phyloP scores from a whole-genome alignment of 2,797 vertebrate genomes.

The Petrocephalus sullivani region DNA sequence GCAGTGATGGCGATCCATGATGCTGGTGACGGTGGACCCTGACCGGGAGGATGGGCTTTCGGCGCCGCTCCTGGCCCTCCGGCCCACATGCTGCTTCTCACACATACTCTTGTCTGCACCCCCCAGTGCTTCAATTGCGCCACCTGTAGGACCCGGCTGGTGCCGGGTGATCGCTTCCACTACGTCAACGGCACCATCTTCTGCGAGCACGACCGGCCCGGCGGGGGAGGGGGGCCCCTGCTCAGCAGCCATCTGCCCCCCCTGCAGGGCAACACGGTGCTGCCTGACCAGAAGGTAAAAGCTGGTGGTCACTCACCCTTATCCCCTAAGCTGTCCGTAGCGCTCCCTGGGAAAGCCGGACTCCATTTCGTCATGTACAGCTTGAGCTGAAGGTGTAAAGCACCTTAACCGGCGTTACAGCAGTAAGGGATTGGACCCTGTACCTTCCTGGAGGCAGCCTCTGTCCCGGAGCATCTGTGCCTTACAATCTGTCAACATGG shows the following conservation, averaged over 20 bases:
- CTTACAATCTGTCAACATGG: not conserved
- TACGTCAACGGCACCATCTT: conserved; percentile 74
- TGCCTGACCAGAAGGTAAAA: conserved; percentile 72
- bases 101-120: not conserved
- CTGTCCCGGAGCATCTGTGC: not conserved
- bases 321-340: not conserved
- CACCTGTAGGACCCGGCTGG: conserved; percentile 72
- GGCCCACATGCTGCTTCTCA: not conserved
- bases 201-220: conserved; percentile 73
- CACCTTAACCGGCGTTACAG: not conserved
- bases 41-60: not conserved
- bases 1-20: no score
- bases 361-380: not conserved
- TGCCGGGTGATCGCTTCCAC: conserved; percentile 74
- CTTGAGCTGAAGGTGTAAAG: not conserved
- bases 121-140: conserved; percentile 74
- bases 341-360: not conserved
- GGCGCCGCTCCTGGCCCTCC: not conserved
- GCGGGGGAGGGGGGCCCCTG: conserved; percentile 40
- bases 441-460: not conserved
- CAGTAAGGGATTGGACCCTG: not conserved
- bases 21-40: not conserved
- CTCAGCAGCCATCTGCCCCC: conserved; percentile 63
- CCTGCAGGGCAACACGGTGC: conserved; percentile 64
- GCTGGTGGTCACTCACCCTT: not conserved